Evolutionary conservation across 2,113 vertebrate genomes (phyloP).

Genomic region (Albula goreensis): DNA sequence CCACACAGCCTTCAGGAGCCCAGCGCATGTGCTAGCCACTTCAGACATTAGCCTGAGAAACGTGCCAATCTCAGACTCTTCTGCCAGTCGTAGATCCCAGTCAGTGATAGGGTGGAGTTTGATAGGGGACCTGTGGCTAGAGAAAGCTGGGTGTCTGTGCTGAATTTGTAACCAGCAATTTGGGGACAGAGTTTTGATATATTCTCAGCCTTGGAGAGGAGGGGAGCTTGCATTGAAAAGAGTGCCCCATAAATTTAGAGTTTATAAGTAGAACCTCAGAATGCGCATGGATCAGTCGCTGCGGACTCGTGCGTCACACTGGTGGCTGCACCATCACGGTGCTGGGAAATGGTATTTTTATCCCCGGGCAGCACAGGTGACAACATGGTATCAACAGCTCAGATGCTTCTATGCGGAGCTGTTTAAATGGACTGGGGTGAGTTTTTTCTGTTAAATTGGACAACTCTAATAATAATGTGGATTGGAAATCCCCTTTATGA

Average conservation of each 20-base stretch:
- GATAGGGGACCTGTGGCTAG: background rate
- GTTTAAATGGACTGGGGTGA: background rate
- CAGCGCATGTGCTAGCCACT: background rate
- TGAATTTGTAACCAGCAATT: background rate
- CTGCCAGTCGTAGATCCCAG: background rate
- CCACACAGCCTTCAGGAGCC: background rate
- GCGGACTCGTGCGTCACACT: background rate
- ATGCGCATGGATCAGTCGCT: background rate
- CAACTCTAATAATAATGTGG: background rate
- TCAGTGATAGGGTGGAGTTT: background rate
- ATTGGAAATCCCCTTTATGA: background rate
- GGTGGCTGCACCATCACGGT: background rate
- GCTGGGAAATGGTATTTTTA: background rate
- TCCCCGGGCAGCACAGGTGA: background rate
- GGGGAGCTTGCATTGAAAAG: background rate
- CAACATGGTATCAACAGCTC: background rate
- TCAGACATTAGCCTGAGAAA: background rate
- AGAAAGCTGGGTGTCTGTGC: background rate
- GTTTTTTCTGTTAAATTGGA: background rate
- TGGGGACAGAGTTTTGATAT: background rate
- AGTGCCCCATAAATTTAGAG: background rate
- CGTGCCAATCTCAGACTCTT: background rate
- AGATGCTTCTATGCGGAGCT: background rate
- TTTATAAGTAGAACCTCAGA: background rate
- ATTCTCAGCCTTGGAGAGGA: background rate